Evolutionary conservation across 2,113 vertebrate genomes (phyloP), one percentile per base, ranked within the genome.

Genomic region (Arothron firmamentum): DNA sequence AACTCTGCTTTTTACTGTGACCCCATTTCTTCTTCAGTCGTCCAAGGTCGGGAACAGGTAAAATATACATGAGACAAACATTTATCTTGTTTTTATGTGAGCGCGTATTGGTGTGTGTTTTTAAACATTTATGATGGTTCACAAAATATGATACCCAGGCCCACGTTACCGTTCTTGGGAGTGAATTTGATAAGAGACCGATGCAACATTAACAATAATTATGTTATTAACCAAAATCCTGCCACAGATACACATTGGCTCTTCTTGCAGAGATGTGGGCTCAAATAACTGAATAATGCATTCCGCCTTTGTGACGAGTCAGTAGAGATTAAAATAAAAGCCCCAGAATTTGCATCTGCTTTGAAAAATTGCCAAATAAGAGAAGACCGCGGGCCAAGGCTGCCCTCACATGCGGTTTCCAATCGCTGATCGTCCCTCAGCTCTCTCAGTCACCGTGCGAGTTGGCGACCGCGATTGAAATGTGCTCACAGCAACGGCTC

Each of bases 81-180:
- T 14, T 45, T 47, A 15, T 48, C 20, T 28, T 6, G 4, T 52
- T 7, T 55, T n/a, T 70, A 28, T 21, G 16, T 34, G 16, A 56
- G 50, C 42, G 31, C 75, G 61, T 59, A 13, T 77, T 58, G 58
- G 62, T 56, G 47, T 47, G n/a, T 74, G 58, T 58, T 63, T 70
- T 59, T 11, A 20, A 31, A 31, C 28, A 31, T 31, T 31, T 31
- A 31, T 31, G 28, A 31, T 31, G 28, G 28, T 5, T 31, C 28
- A 7, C 28, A 31, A 31, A 31, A 31, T 31, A 31, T 9, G 8
- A 23, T 23, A 23, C 21, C 8, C 28, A 31, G 28, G 28, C 28
- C 6, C 8, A 9, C 28, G 3, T 31, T 9, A 3, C 28, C 5
- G 6, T 31, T 31, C 28, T 9, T 31, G 28, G 28, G 28, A 31